Percentiles rank a stretch among this genome's conserved stretches.
Evolutionary conservation across 2,888 invertebrate species (phyloP).

Genomic region (Bugula neritina): DNA sequence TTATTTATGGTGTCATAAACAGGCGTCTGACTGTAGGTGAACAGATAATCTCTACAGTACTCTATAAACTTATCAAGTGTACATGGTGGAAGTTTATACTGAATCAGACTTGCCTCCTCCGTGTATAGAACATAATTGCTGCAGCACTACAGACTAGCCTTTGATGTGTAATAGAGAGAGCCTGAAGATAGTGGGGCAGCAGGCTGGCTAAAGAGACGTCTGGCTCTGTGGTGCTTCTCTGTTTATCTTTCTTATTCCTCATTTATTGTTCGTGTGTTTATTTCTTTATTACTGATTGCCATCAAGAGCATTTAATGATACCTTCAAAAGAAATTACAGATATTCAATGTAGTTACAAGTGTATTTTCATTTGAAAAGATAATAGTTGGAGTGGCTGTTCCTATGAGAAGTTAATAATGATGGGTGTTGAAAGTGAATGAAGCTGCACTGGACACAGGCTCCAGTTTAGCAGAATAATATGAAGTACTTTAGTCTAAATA

Average conservation of each 20-base stretch:
- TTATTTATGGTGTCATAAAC: background rate
- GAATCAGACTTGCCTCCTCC: background rate
- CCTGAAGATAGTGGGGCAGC: no score
- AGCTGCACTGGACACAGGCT: no score
- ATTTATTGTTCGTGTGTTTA: no score
- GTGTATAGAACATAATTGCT: background rate
- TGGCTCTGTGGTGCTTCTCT: no score
- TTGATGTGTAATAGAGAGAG: slow-evolving; percentile 1
- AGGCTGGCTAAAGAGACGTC: no score
- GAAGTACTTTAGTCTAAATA: no score
- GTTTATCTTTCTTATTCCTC: no score
- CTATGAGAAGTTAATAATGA: no score
- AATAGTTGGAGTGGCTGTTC: no score
- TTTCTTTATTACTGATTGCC: slow-evolving; percentile 4
- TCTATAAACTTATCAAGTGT: background rate
- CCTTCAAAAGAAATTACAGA: slow-evolving; percentile 3
- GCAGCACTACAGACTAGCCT: no score
- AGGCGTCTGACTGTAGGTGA: background rate
- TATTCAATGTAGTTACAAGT: slow-evolving; percentile 4
- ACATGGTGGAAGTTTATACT: background rate
- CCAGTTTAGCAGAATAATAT: no score
- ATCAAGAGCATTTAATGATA: background rate
- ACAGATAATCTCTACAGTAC: background rate
- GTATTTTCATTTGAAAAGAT: background rate
- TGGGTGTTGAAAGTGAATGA: no score